A percentile compares a stretch with the other conserved stretches of the same genome.
Conservation (phyloP, 2,797 vertebrate species). For the Galago senegalensis region DNA sequence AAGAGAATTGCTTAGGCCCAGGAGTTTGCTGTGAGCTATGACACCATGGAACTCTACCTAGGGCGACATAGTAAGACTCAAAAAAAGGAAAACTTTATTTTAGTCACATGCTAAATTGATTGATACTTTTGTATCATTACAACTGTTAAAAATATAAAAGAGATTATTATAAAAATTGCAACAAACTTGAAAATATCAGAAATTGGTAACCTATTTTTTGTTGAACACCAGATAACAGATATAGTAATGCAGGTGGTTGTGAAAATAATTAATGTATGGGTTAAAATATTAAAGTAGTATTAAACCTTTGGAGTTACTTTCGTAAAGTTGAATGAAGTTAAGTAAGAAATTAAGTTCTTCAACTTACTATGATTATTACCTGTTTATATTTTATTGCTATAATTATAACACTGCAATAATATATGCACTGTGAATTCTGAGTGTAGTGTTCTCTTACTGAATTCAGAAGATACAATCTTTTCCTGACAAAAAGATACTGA, state of each 20-base stretch:
- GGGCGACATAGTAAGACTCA: too few relatives aligned
- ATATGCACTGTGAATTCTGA: conserved; percentile 27
- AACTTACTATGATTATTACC: not conserved
- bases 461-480: not conserved
- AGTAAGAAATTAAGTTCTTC: conserved; percentile 49
- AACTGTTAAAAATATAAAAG: not conserved
- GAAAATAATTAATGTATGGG: not conserved
- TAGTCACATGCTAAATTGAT: not conserved
- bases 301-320: conserved; percentile 12
- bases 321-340: conserved; percentile 46
- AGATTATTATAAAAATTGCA: conserved; percentile 20
- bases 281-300: conserved; percentile 42
- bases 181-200: conserved; percentile 26
- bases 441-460: conserved; percentile 1
- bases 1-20: too few relatives aligned
- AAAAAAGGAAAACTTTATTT: not conserved
- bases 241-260: not conserved
- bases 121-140: not conserved
- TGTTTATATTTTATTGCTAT: conserved; percentile 41
- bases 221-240: not conserved
- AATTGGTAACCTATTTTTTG: conserved; percentile 22
- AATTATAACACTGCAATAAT: not conserved
- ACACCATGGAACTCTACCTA: too few relatives aligned
- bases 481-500: conserved; percentile 10
- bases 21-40: too few relatives aligned